Percentiles rank a stretch among this genome's conserved stretches.
Evolutionary conservation across 2,888 invertebrate species (phyloP).

Genomic region (Microdon myrmicae): DNA sequence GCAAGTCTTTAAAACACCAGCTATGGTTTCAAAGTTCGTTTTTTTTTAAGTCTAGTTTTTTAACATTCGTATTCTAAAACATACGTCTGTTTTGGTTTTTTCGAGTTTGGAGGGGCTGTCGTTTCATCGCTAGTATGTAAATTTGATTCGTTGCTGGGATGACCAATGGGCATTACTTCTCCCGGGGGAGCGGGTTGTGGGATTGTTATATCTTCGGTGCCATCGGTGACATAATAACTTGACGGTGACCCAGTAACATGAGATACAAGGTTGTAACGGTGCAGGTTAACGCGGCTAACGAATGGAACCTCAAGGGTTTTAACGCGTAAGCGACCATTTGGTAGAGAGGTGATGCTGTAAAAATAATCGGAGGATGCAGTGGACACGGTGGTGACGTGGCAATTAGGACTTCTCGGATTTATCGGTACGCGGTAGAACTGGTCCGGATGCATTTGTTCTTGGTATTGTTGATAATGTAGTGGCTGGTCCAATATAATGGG

Average conservation of each 20-base stretch:
- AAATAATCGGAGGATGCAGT: slow-evolving; percentile 64
- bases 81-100: slow-evolving; percentile 57
- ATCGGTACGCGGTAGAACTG: too few species aligned
- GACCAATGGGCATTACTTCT: slow-evolving; percentile 19
- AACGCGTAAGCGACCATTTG: slow-evolving; percentile 54
- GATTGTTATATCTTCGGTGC: slow-evolving; percentile 18
- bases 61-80: slow-evolving; percentile 66
- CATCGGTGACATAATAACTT: neutral
- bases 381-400: slow-evolving; percentile 61
- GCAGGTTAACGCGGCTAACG: slow-evolving; percentile 24
- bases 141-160: slow-evolving; percentile 7
- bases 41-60: too few species aligned
- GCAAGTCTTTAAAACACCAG: too few species aligned
- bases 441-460: slow-evolving; percentile 54
- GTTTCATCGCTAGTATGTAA: slow-evolving; percentile 8
- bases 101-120: slow-evolving; percentile 20
- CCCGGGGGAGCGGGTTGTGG: slow-evolving; percentile 18
- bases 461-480: slow-evolving; percentile 36
- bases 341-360: slow-evolving; percentile 60
- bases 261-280: slow-evolving; percentile 24
- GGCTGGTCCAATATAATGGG: slow-evolving; percentile 33
- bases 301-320: slow-evolving; percentile 46
- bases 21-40: too few species aligned
- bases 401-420: too few species aligned
- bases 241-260: slow-evolving; percentile 34